phyloP scores from a whole-genome alignment of 2,113 vertebrate genomes.

The Maccullochella peelii region DNA sequence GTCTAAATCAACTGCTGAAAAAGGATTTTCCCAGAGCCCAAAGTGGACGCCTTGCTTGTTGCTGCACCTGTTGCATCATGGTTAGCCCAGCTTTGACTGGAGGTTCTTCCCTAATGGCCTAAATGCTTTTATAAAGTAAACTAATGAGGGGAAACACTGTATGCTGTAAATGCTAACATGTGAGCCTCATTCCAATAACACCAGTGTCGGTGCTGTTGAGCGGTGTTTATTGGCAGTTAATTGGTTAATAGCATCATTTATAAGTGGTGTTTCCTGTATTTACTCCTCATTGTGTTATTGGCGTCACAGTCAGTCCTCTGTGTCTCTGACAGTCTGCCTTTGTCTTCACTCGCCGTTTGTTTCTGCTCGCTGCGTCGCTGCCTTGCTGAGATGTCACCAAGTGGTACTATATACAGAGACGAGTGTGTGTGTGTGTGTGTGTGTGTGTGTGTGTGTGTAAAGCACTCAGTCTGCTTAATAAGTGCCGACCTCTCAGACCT shows the following conservation, averaged over 20 bases:
- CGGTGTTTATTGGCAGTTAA: background rate
- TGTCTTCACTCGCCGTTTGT: conserved; percentile 45
- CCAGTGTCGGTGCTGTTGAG: background rate
- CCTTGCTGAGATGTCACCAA: conserved; percentile 52
- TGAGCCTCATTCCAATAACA: no score
- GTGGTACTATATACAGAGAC: conserved; percentile 49
- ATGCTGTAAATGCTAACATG: background rate
- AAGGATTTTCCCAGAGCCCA: no score
- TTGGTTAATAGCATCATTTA: background rate
- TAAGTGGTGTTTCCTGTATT: background rate
- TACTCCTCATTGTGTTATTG: background rate
- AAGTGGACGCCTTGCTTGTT: no score
- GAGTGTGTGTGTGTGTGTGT: conserved; percentile 30
- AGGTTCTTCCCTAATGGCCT: background rate
- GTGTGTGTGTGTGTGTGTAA: background rate
- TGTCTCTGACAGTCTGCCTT: conserved; percentile 45
- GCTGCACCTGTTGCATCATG: no score
- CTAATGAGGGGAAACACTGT: background rate
- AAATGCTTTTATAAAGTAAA: background rate
- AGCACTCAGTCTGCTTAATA: conserved; percentile 28
- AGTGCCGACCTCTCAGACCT: conserved; percentile 31
- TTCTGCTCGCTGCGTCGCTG: conserved; percentile 27
- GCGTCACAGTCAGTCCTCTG: conserved; percentile 26
- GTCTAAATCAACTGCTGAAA: no score
- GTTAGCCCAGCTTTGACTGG: background rate